Evolutionary conservation across 1,140 invertebrate species (phyloP), one percentile per base, ranked within the genome.

Genomic region (Leptopilina boulardi): DNA sequence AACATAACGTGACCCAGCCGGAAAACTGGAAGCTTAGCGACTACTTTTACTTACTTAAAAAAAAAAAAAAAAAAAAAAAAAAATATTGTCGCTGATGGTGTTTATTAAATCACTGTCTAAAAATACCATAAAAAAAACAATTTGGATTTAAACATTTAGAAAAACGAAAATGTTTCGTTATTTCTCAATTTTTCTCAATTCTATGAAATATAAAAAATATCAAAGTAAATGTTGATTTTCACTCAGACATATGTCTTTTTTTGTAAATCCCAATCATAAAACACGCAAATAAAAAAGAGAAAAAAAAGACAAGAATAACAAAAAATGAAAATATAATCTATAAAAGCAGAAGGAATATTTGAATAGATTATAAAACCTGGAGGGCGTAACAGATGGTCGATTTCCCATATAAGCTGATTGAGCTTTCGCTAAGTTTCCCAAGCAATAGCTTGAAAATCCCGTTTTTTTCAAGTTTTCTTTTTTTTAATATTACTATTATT

Each of bases 1-100:
- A 74, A 74, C 73, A 56, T 54, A 56, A 74, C 30, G 56, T 66
- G 56, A 30, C 56, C 56, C 56, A 66, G 56, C 56, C 30, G 23
- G 56, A 30, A 66, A 15, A 66, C 56, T 66, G 56, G 23, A 66
- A 30, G 56, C 56, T 66, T 66, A 66, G 56, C 9, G 23, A 66
- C 56, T 23, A 66, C 56, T 66, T 15, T 66, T 13, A 13, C 56
- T 66, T 30, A 23, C 56, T 66, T 30, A 21, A 66, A 66, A 66
- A 9, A 38, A 38, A 9, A 38, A 38, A 38, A 30, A 30, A 30
- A 30, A 30, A 30, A 30, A 30, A 30, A 30, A 30, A 59, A 23
- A 21, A 59, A 26, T 59, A 59, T 59, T 26, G 54, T 1, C 10
- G 19, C 4, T 59, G 21, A 59, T 59, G 21, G 54, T 59, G 19